Base-by-base conservation (phyloP, 1,140 invertebrate species). In the Neocloeon triangulifer region DNA sequence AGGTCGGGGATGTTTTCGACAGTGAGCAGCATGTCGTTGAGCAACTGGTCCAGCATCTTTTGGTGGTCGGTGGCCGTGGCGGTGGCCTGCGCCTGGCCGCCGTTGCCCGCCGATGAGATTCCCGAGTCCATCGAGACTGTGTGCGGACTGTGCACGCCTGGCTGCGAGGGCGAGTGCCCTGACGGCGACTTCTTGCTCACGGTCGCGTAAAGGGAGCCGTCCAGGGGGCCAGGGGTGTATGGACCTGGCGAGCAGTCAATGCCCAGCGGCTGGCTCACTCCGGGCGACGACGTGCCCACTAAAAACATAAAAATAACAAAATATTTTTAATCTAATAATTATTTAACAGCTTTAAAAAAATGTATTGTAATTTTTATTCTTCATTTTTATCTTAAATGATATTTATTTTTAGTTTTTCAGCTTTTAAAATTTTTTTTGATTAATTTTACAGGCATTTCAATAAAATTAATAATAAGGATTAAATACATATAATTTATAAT, bases 191-290 rank as follows among this genome's bases (percentile, higher is more conserved):
- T 55, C 49, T 69, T 69, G 30, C 69, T 63, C 37, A 82, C 73
- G 7, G 71, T 74, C 27, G 80, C 80, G 62, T 88, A 85, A 39
- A 85, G 68, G 47, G 78, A 82, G 37, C 80, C 80, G 67, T 88
- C 81, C 40, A 82, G 59, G 16, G 80, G 78, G 21, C 79, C 77
- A 46, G 73, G 71, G 10, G 73, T 77, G 51, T 82, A n/a, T n/a
- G n/a, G n/a, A n/a, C n/a, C n/a, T n/a, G n/a, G 55, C n/a, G n/a
- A n/a, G n/a, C n/a, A n/a, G n/a, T n/a, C n/a, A 19, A n/a, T 31
- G 30, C 8, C 16, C 30, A n/a, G 6, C 9, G 7, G 2, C 16
- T 20, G 7, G n/a, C 16, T 19, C 30, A 19, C 10, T 7, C 27
- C 14, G 8, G 8, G 8, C 15, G 8, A 15, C 8, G 27, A 7